phyloP scores from a whole-genome alignment of 2,797 vertebrate genomes.

The Pristis pectinata region DNA sequence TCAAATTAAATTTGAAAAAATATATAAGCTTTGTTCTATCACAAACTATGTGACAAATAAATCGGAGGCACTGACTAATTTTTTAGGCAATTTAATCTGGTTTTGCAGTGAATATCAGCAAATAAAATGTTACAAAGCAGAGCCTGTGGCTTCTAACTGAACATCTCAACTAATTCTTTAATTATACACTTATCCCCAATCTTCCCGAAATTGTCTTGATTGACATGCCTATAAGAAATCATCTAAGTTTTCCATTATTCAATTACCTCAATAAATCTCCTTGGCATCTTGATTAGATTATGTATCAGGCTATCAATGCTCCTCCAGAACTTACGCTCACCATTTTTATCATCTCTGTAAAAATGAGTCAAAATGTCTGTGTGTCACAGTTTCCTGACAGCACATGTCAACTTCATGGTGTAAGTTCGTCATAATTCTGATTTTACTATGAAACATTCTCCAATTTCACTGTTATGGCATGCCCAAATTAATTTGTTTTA shows the following conservation, averaged over 20 bases:
- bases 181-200: not conserved
- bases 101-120: not conserved
- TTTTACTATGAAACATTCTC: not conserved
- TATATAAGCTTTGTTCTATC: too few species aligned
- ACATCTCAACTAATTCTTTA: not conserved
- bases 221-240: not conserved
- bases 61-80: too few species aligned
- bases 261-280: not conserved
- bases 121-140: not conserved
- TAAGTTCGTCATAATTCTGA: not conserved
- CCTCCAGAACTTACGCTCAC: not conserved
- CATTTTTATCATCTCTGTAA: not conserved
- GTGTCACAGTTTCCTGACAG: not conserved
- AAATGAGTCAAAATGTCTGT: not conserved
- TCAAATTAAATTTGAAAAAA: too few species aligned
- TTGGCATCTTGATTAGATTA: not conserved
- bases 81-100: too few species aligned
- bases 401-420: not conserved
- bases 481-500: not conserved
- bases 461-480: not conserved
- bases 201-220: not conserved
- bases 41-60: too few species aligned
- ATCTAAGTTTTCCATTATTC: not conserved
- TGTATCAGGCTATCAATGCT: not conserved
- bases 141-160: not conserved